Evolutionary conservation across 37 sponge, comb jelly and placozoan genomes (phyloP).

Genomic region (Beroe forskalii): DNA sequence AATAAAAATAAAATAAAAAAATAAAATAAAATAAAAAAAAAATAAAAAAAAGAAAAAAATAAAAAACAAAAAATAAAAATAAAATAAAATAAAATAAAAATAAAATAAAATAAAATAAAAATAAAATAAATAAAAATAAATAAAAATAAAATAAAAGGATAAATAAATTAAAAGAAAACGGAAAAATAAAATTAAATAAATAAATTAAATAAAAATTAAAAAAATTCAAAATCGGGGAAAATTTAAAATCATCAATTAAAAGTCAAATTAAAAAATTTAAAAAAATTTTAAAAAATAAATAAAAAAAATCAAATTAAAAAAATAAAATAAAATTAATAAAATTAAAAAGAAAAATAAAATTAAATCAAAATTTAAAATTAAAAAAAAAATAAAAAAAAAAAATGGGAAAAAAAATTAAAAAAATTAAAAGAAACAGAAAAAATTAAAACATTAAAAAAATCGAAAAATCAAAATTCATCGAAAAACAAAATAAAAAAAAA

Average conservation of each 20-base stretch:
- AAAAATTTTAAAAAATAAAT: not conserved
- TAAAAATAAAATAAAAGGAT: not conserved
- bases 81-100: not conserved
- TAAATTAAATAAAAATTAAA: not conserved
- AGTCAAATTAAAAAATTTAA: not conserved
- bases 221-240: too few relatives aligned
- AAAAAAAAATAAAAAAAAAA: not conserved
- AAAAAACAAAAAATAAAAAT: not conserved
- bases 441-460: not conserved
- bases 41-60: not conserved
- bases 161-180: not conserved
- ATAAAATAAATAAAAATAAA: not conserved
- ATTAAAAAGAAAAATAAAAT: not conserved
- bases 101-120: not conserved
- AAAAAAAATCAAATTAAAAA: not conserved
- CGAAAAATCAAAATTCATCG: not conserved
- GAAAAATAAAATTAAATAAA: not conserved
- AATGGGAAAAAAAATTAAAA: not conserved
- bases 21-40: not conserved
- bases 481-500: too few relatives aligned
- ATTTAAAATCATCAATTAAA: not conserved
- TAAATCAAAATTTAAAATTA: not conserved
- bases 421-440: not conserved
- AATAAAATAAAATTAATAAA: not conserved
- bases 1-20: not conserved